Evolutionary conservation across 2,888 invertebrate species (phyloP), one percentile per base, ranked within the genome.

Genomic region (Epistrophe eligans): DNA sequence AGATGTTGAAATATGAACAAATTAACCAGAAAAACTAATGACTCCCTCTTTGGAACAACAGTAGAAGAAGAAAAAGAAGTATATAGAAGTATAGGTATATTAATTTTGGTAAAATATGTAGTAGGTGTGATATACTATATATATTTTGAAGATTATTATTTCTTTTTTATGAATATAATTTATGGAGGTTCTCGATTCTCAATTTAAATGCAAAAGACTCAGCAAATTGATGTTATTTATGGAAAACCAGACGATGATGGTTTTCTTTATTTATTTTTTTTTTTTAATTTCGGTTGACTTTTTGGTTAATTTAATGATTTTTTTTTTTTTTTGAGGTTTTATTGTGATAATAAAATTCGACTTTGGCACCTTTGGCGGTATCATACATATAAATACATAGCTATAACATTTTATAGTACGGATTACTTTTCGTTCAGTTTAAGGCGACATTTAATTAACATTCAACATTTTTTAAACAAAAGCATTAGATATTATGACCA

Each of bases 171-270:
- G 55, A 80, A 77, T 58, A 66, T 82, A 85, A 85, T 81, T 85
- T 85, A 85, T 85, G 82, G 64, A 82, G 85, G 85, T 77, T 58
- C 32, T 55, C n/a, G 28, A 28, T 13, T 48, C 43, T 17, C 55
- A 55, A 55, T 55, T 55, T n/a, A 55, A 55, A 55, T 55, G 32
- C 28, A 13, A 70, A 77, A 62, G 55, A 57, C 85, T 73, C 45
- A 52, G 66, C 67, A 71, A 74, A 82, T 82, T 71, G 74, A 70
- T 58, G 82, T 85, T 85, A 81, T 85, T 85, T 81, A 85, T 85
- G 77, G 66, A 72, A 77, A 55, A 64, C 28, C 43, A 52, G 17
- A 58, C 40, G 24, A 70, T 7, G 52, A 35, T 45, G 40, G 40
- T 0, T 70, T 70, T 55, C 55, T 62, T 64, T 13, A 24, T 1